Evolutionary conservation across 64 coral and sea anemone species (phyloP).

Genomic region (Actinia equina): DNA sequence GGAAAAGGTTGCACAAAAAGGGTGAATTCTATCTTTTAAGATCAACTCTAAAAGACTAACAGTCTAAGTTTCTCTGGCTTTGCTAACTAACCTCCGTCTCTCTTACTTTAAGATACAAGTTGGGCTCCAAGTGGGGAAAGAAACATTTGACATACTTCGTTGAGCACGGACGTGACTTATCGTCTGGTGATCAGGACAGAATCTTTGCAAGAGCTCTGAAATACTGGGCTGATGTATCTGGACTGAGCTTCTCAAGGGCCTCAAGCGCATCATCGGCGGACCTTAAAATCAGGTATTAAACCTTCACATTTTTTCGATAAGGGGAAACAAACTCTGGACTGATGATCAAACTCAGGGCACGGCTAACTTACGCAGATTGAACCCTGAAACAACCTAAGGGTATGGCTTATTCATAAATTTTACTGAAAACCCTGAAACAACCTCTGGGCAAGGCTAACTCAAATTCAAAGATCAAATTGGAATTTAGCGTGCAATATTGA

Average conservation of each 20-base stretch:
- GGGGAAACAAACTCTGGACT: neutral
- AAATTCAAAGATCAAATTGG: too few relatives aligned
- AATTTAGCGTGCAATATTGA: neutral
- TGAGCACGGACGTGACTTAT: conserved; percentile 48
- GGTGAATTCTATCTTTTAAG: too few relatives aligned
- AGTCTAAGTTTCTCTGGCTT: too few relatives aligned
- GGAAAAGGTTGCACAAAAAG: too few relatives aligned
- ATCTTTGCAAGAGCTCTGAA: conserved; percentile 53
- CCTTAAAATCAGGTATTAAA: conserved; percentile 56
- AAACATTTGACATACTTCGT: conserved; percentile 52
- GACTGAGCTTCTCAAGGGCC: conserved; percentile 37
- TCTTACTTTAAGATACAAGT: conserved; percentile 7
- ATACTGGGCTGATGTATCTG: conserved; percentile 64
- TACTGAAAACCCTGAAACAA: too few relatives aligned
- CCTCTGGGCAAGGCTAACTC: too few relatives aligned
- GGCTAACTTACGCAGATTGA: too few relatives aligned
- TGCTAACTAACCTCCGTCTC: neutral
- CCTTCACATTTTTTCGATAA: too few relatives aligned
- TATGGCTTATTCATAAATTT: too few relatives aligned
- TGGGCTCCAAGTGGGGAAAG: conserved; percentile 49
- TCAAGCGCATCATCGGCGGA: conserved; percentile 21
- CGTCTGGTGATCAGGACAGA: conserved; percentile 13
- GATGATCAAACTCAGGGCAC: too few relatives aligned
- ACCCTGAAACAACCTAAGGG: too few relatives aligned
- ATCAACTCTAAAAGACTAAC: too few relatives aligned